Base-by-base conservation (phyloP, 2,797 vertebrate genomes). In the Emydoidea blandingii region DNA sequence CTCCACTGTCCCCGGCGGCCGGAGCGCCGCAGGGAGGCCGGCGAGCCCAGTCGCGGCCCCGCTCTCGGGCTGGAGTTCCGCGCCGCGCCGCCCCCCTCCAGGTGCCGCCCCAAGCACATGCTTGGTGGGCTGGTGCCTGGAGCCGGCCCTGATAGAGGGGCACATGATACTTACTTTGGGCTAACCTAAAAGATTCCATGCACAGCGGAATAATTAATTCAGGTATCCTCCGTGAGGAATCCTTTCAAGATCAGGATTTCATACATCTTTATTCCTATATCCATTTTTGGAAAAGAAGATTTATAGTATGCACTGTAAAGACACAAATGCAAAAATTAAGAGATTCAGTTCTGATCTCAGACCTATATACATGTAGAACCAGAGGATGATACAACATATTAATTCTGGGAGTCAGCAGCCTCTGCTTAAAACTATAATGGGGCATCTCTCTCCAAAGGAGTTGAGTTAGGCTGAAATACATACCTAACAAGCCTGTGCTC, bases 191-290 rank as follows among this genome's bases (percentile, higher is more conserved):
- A 37, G 44, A 87, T 21, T 91, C 6, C 47, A 92, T 59, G 76
- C 41, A 90, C 5, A 62, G 50, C 84, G 19, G 92, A 96, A 94
- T 47, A 93, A 95, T 37, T 85, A 91, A 65, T 90, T 89, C 34
- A 59, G 21, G 88, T 90, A 96, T 78, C 29, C 41, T 92, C 72
- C 74, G 29, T 52, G 85, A 2, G 65, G 54, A 79, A 86, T 80
- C 37, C 19, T 79, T 88, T 41, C 50, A 93, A n/a, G 31, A 25
- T 34, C 18, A 95, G 31, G 92, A 81, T 86, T 81, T 56, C 86
- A 59, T 84, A 90, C 88, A 91, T 85, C 19, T 81, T 59, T 53
- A 2, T 53, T 44, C 91, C 95, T 94, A 79, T 62, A 68, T 68
- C n/a, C 18, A 37, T 68, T 68, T 68, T 68, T 37, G 21, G 8